Evolutionary conservation across 1,140 invertebrate species (phyloP), one percentile per base, ranked within the genome.

Genomic region (Manduca sexta): DNA sequence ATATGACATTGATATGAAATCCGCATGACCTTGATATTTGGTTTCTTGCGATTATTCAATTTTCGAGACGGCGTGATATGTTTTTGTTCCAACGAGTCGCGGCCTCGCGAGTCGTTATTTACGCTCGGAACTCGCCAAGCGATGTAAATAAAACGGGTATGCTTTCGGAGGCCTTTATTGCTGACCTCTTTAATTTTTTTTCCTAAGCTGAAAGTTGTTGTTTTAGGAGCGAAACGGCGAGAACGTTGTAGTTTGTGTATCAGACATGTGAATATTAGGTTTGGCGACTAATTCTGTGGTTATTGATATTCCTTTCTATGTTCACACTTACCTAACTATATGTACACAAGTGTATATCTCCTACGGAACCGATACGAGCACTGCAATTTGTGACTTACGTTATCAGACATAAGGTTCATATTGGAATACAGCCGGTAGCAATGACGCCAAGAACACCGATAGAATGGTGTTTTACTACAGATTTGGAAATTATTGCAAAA

Each of bases 1-100:
- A 68, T 78, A 83, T 84, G 84, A 86, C 84, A 86, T 86, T 86
- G 84, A 84, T 86, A 84, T 74, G 75, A 86, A 85, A 84, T 84
- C 74, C 78, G 78, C 77, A 75, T 84, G 84, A 86, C 84, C 84
- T 86, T 86, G 84, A 75, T 79, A 78, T 84, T 74, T 84, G 57
- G 69, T 84, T 82, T 86, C 67, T 84, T 76, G 69, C 70, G 68
- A 80, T 80, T 74, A 77, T 82, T 81, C 61, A 75, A 72, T 75
- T 81, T 70, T 71, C 47, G 51, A 82, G 52, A 55, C 60, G 67
- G 66, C 61, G 63, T 68, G 69, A 65, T 71, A 61, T 69, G 66
- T 76, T 77, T 64, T 77, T 74, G 64, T 69, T 81, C 67, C 78
- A 84, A 62, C 69, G 81, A 70, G 21, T 56, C 52, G 67, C 63